Conservation (phyloP, 2,113 vertebrate species). For the Zootoca vivipara region DNA sequence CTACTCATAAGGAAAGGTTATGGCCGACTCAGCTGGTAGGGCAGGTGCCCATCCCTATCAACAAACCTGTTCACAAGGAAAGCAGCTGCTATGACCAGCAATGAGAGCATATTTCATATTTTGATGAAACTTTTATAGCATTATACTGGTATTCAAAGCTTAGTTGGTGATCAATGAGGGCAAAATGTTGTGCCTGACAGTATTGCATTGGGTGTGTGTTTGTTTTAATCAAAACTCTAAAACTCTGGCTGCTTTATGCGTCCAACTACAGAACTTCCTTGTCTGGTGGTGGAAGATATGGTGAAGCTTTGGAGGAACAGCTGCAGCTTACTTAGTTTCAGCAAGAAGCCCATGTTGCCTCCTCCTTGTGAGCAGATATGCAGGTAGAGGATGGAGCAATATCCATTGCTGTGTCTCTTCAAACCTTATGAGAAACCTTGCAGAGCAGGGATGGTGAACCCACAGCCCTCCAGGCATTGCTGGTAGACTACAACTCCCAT, state of each 20-base stretch:
- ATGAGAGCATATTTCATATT: neutral
- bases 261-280: neutral
- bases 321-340: neutral
- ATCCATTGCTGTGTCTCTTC: neutral
- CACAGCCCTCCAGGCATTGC: neutral
- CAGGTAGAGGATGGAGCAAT: neutral
- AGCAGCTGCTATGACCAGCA: neutral
- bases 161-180: too few relatives aligned
- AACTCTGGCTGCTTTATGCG: neutral
- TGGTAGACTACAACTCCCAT: neutral
- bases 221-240: neutral
- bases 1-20: neutral
- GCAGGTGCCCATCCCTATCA: too few relatives aligned
- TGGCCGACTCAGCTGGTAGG: neutral
- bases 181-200: neutral
- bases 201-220: neutral
- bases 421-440: too few relatives aligned
- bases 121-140: neutral
- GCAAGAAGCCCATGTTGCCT: neutral
- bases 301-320: neutral
- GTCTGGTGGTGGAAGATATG: neutral
- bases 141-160: neutral
- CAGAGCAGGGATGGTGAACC: too few relatives aligned
- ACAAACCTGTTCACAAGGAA: neutral
- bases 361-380: neutral